A percentile compares a stretch with the other conserved stretches of the same genome.
These are phyloP conservation scores for Pogonognathellus flavescens DNA, from an alignment of 1,140 invertebrate genomes.

Conservation along the genomic window DNA sequence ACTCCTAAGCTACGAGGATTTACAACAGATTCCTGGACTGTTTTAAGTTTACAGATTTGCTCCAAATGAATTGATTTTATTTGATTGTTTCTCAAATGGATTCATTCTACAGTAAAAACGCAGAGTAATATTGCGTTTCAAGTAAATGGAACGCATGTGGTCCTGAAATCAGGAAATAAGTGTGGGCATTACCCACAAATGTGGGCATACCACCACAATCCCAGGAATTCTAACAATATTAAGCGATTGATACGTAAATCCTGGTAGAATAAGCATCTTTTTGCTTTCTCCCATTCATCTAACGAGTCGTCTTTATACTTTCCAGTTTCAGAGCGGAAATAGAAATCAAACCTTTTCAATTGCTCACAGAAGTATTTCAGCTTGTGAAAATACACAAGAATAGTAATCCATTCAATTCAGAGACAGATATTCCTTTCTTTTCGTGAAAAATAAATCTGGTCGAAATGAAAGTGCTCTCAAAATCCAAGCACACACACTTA, in stretches of 20 bases:
- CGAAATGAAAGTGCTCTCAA: not conserved
- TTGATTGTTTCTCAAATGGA: slow-evolving; percentile 39
- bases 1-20: slow-evolving; percentile 29
- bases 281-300: no score
- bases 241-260: no score
- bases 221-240: no score
- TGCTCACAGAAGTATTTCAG: not conserved
- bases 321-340: no score
- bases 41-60: slow-evolving; percentile 44
- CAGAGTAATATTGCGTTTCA: not conserved
- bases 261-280: no score
- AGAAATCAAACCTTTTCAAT: not conserved
- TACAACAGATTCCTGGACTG: slow-evolving; percentile 8
- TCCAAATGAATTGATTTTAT: slow-evolving; percentile 49
- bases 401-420: not conserved
- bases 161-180: not conserved
- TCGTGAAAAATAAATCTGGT: slow-evolving; percentile 29
- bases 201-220: no score
- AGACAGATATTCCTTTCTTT: not conserved
- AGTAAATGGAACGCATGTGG: not conserved
- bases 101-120: slow-evolving; percentile 1
- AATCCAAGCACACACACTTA: no score
- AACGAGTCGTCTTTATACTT: no score
- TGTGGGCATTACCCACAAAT: no score
- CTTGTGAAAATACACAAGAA: not conserved